These are phyloP conservation scores for Platycnemis pennipes DNA, from an alignment of 2,888 invertebrate species.

Conservation along the genomic window DNA sequence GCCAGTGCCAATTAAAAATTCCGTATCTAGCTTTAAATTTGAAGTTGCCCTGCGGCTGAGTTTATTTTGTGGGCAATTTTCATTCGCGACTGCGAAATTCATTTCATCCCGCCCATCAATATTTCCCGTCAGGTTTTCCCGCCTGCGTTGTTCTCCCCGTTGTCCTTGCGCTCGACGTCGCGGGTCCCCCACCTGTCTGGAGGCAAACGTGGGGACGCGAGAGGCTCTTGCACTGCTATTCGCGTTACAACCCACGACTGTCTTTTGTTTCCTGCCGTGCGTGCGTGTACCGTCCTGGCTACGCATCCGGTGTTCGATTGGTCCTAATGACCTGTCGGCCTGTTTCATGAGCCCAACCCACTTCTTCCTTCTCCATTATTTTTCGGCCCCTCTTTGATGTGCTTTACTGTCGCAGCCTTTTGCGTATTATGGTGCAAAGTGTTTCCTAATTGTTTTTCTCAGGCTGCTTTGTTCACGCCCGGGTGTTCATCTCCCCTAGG, in stretches of 20 bases:
- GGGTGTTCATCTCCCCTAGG: neutral
- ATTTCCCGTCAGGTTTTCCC: too few relatives aligned
- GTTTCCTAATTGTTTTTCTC: neutral
- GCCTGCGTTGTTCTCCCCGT: too few relatives aligned
- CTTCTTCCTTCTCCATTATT: neutral
- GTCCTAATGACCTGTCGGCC: neutral
- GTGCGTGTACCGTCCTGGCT: neutral
- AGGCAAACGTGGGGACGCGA: neutral
- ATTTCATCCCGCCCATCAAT: too few relatives aligned
- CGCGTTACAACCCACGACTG: neutral
- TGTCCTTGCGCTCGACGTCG: neutral
- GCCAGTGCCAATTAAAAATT: too few relatives aligned
- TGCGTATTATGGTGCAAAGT: neutral
- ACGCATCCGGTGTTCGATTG: constrained; percentile 20
- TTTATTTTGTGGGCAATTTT: neutral
- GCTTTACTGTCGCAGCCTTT: too few relatives aligned
- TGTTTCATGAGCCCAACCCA: neutral
- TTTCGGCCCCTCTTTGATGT: neutral
- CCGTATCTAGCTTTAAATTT: too few relatives aligned
- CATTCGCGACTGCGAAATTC: neutral
- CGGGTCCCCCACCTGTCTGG: neutral
- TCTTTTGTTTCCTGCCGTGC: neutral
- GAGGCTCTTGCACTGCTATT: neutral
- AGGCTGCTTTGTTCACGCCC: neutral
- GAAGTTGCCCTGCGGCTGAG: too few relatives aligned